These are phyloP conservation scores for Raja brachyura DNA, from an alignment of 2,113 vertebrate genomes.

Conservation along the genomic window DNA sequence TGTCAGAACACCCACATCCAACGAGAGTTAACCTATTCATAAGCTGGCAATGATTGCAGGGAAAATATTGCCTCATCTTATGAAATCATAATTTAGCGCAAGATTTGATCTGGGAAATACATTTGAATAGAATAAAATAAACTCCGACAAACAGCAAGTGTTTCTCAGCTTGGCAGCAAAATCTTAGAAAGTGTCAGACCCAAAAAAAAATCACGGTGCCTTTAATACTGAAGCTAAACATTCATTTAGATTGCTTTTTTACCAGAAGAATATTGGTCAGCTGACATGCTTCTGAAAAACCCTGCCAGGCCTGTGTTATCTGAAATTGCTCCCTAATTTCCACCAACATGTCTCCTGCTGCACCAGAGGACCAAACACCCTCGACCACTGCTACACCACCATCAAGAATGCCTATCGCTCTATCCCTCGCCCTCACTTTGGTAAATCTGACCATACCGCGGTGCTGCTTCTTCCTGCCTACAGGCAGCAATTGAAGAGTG, in stretches of 20 bases:
- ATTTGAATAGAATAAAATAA: not conserved
- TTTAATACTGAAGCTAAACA: not conserved
- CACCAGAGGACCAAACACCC: no score
- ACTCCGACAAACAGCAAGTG: not conserved
- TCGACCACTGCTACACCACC: no score
- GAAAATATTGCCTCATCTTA: not conserved
- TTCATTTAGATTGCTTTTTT: not conserved
- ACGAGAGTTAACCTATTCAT: not conserved
- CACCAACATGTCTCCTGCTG: no score
- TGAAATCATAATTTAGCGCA: not conserved
- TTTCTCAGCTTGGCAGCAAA: not conserved
- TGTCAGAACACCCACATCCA: not conserved
- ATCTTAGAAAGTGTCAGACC: not conserved
- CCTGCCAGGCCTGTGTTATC: not conserved
- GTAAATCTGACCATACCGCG: no score
- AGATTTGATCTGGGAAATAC: not conserved
- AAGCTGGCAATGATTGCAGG: not conserved
- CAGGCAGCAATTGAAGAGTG: no score
- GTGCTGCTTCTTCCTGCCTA: no score
- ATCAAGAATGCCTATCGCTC: no score
- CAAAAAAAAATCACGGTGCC: not conserved
- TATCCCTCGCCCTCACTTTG: no score
- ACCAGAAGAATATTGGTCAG: not conserved
- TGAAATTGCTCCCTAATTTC: no score
- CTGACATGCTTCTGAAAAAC: not conserved